Evolutionary conservation across 2,888 invertebrate genomes (phyloP), one percentile per base, ranked within the genome.

Genomic region (Biston betularia): DNA sequence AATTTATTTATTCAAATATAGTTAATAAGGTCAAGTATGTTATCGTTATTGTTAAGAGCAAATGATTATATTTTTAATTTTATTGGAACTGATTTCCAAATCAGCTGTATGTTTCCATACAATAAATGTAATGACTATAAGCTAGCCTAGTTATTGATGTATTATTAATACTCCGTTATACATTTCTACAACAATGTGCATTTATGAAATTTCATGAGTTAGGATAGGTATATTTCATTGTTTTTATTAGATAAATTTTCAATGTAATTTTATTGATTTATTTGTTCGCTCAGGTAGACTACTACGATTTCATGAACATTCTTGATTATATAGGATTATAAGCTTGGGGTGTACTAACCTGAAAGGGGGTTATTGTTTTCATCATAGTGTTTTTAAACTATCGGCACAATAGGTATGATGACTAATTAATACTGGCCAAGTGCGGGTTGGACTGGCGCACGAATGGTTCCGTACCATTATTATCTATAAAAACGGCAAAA

Each of bases 31-130:
- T 64, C 38, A 67, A 52, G 34, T 68, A 65, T 53, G 33, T 65
- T 53, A 63, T 64, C 50, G 38, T 68, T 69, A 68, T 63, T 59
- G 61, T 55, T 54, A 63, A 65, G 65, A 34, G 49, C 50, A 64
- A 61, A 56, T 66, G 57, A 14, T 61, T 50, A 35, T 53, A 53
- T 6, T 40, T 40, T 9, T 53, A 15, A 12, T 53, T 40, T 14
- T 40, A 54, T 33, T 44, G 12, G 8, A 54, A 33, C 40, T 44
- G 12, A 42, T 44, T 54, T 33, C 24, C 42, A 9, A 44, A 42
- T n/a, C 42, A 15, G 15, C 9, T n/a, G 35, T 35, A 5, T 52
- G 40, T 14, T 53, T 3, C 40, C 11, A 40, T 24, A 11, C 24
- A 24, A 24, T 24, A 24, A 24, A 24, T 24, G 1, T 1, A 24